A percentile compares a stretch with the other conserved stretches of the same genome.
phyloP scores from a whole-genome alignment of 2,113 vertebrate genomes.

The Myocastor coypus region DNA sequence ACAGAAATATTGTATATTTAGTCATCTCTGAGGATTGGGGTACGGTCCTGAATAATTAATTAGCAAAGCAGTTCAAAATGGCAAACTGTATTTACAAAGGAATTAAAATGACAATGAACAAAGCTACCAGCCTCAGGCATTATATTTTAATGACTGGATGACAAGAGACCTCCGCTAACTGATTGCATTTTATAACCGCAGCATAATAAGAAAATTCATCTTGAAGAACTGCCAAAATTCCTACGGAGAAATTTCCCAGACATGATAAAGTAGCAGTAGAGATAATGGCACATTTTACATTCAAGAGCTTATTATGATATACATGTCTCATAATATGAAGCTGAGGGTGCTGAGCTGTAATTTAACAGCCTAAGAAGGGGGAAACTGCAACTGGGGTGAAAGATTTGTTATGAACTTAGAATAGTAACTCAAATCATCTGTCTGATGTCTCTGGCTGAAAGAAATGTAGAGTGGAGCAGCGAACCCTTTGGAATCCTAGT shows the following conservation, averaged over 20 bases:
- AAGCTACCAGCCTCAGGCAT: constrained; percentile 68
- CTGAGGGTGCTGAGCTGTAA: constrained; percentile 41
- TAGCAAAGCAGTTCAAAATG: constrained; percentile 53
- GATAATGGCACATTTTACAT: constrained; percentile 67
- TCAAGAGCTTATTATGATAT: constrained; percentile 47
- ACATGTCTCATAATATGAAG: constrained; percentile 33
- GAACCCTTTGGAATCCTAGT: neutral
- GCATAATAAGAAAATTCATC: constrained; percentile 65
- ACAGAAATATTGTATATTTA: neutral
- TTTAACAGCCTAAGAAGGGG: constrained; percentile 39
- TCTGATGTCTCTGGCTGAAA: constrained; percentile 24
- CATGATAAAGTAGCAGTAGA: constrained; percentile 36
- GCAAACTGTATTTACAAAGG: constrained; percentile 63
- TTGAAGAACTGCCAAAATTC: constrained; percentile 61
- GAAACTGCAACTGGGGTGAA: constrained; percentile 21
- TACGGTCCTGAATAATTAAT: constrained; percentile 55
- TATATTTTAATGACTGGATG: constrained; percentile 61
- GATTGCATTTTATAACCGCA: constrained; percentile 63
- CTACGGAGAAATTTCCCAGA: constrained; percentile 49
- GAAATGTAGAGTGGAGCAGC: constrained; percentile 5
- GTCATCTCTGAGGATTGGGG: neutral
- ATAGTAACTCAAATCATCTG: constrained; percentile 21
- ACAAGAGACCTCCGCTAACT: constrained; percentile 53
- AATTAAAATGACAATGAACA: constrained; percentile 67
- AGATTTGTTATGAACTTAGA: constrained; percentile 60